phyloP scores from a whole-genome alignment of 2,888 invertebrate genomes.

The Parnassius glacialis region DNA sequence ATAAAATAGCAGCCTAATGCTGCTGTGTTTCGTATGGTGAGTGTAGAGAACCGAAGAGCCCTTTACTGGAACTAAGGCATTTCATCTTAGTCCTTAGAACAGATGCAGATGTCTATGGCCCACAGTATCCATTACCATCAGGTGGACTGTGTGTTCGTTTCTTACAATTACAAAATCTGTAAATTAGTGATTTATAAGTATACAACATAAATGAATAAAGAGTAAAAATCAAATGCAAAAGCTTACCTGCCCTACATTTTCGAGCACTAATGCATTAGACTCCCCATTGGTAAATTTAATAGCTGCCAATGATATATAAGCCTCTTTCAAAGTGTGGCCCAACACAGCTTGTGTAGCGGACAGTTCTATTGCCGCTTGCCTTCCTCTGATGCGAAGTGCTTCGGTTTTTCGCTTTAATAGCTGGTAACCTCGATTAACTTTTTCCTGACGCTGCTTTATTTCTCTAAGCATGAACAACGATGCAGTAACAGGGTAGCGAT shows the following conservation, averaged over 20 bases:
- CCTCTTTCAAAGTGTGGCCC: conserved; percentile 63
- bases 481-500: conserved; percentile 68
- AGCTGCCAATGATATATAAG: conserved; percentile 70
- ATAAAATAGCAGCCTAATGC: no score
- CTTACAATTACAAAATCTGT: no score
- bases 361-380: conserved; percentile 61
- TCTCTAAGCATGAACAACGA: conserved; percentile 71
- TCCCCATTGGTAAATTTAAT: conserved; percentile 74
- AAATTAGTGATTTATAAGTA: no score
- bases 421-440: conserved; percentile 63
- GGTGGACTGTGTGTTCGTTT: no score
- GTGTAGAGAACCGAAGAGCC: no score
- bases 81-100: no score
- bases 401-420: conserved; percentile 65
- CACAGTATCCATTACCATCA: no score
- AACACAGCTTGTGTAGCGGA: conserved; percentile 58
- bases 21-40: no score
- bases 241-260: conserved; percentile 68
- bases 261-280: conserved; percentile 70
- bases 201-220: no score
- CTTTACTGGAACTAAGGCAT: no score
- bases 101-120: no score
- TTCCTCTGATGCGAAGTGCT: conserved; percentile 58
- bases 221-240: neutral
- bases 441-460: conserved; percentile 65